These are phyloP conservation scores for Stramonita haemastoma DNA, from an alignment of 2,888 invertebrate species.

Conservation along the genomic window DNA sequence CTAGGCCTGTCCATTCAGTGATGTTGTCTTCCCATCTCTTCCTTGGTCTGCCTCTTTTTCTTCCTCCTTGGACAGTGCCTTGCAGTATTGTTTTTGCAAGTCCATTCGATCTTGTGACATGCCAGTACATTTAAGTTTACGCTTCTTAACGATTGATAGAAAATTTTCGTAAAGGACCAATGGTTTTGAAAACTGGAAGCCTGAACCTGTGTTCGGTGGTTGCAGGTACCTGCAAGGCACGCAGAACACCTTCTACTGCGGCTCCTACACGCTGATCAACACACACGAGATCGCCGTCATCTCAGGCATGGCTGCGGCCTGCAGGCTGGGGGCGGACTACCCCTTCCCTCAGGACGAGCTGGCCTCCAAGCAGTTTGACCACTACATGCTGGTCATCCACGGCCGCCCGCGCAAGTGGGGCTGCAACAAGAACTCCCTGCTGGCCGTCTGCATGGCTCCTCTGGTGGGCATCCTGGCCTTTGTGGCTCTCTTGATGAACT, in stretches of 20 bases:
- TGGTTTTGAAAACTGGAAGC: no score
- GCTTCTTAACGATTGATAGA: no score
- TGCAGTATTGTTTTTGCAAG: no score
- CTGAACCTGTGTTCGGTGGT: neutral
- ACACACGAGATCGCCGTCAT: conserved; percentile 68
- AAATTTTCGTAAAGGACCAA: no score
- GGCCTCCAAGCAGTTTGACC: conserved; percentile 67
- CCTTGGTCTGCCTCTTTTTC: no score
- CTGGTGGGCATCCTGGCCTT: conserved; percentile 57
- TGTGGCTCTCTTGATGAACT: conserved; percentile 52
- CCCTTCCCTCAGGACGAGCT: conserved; percentile 64
- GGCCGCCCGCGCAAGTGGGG: conserved; percentile 59
- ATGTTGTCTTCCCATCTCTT: no score
- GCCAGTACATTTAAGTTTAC: no score
- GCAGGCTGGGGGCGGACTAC: conserved; percentile 64
- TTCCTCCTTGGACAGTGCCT: no score
- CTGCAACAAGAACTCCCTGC: conserved; percentile 54
- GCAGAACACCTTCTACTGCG: conserved; percentile 63
- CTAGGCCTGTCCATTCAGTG: no score
- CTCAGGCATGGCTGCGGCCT: conserved; percentile 68
- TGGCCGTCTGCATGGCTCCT: conserved; percentile 55
- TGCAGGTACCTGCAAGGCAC: conserved; percentile 61
- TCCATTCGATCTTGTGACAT: no score
- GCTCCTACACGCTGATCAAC: conserved; percentile 67
- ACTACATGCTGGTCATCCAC: conserved; percentile 63